Evolutionary conservation across 2,888 invertebrate species (phyloP), one percentile per base, ranked within the genome.

Genomic region (Aphidoletes aphidimyza): DNA sequence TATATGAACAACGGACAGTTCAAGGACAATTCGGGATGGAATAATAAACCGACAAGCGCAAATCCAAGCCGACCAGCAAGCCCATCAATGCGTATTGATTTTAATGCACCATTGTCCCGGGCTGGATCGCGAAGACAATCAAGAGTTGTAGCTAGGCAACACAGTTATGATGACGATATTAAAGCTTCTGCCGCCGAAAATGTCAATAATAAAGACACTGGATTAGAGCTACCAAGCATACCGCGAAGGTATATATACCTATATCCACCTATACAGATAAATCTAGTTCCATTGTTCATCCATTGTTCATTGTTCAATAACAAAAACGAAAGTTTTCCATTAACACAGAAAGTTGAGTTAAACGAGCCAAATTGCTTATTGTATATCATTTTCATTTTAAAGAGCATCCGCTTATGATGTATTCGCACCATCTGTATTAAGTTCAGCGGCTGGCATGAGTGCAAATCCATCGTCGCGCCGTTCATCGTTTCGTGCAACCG

Each of bases 381-480:
- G 39, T 39, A n/a, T 84, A 9, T 34, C 17, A 1, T 37, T n/a
- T 6, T 37, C 84, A 30, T 45, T 45, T 85, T 85, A 11, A 87
- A 92, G 95, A 87, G 94, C 95, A 86, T 96, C 96, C 59, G 96
- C 96, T 22, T 96, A 96, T 87, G 96, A 96, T 88, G 95, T 96
- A 19, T 95, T 95, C 87, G 93, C 94, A 0, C 93, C 94, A 0
- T 92, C 92, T 84, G 88, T 90, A 54, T 89, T 92, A 83, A 92
- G 90, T 47, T 87, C 89, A 83, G 90, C 90, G 8, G 88, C 89
- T 26, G 88, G 88, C 86, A 87, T 88, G 84, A 85, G 83, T 83
- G 85, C 85, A n/a, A 83, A 83, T 47, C 89, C 89, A 1, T 91
- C 89, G n/a, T 92, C 92, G 0, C 89, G 93, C 9, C 91, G 93